Percentiles rank a stretch among this genome's conserved stretches.
phyloP scores from a whole-genome alignment of 1,140 invertebrate genomes.

The Drosophila ficusphila region DNA sequence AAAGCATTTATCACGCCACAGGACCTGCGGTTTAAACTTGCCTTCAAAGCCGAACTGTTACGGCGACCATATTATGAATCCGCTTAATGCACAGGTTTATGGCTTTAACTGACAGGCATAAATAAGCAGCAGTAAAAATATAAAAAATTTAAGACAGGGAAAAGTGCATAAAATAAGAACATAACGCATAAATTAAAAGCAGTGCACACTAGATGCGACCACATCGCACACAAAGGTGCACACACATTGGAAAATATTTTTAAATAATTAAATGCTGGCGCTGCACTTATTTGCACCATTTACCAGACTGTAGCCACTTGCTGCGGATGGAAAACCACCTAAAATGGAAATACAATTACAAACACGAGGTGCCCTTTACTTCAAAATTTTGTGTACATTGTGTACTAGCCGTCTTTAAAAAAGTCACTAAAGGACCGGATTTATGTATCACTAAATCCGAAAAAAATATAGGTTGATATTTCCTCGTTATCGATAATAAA shows the following conservation, averaged over 20 bases:
- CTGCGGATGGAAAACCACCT: slow-evolving; percentile 7
- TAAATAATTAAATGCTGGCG: slow-evolving; percentile 60
- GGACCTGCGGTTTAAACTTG: slow-evolving; percentile 7
- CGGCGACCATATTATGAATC: slow-evolving; percentile 33
- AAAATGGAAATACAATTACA: neutral
- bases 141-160: slow-evolving; percentile 5
- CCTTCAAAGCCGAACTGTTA: slow-evolving; percentile 24
- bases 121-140: slow-evolving; percentile 21
- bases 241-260: slow-evolving; percentile 43
- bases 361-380: neutral
- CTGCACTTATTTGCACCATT: slow-evolving; percentile 42
- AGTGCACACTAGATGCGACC: slow-evolving; percentile 32
- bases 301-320: slow-evolving; percentile 6
- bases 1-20: slow-evolving; percentile 30
- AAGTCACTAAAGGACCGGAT: no score
- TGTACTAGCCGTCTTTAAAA: neutral
- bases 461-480: neutral
- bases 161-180: slow-evolving; percentile 18
- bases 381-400: no score
- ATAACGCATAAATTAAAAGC: slow-evolving; percentile 45
- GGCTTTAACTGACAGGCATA: slow-evolving; percentile 41
- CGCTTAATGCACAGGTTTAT: slow-evolving; percentile 48
- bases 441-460: no score
- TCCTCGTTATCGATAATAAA: no score
- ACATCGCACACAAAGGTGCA: slow-evolving; percentile 1